Evolutionary conservation across 2,797 vertebrate genomes (phyloP).

Genomic region (Chelidonichthys spinosus): DNA sequence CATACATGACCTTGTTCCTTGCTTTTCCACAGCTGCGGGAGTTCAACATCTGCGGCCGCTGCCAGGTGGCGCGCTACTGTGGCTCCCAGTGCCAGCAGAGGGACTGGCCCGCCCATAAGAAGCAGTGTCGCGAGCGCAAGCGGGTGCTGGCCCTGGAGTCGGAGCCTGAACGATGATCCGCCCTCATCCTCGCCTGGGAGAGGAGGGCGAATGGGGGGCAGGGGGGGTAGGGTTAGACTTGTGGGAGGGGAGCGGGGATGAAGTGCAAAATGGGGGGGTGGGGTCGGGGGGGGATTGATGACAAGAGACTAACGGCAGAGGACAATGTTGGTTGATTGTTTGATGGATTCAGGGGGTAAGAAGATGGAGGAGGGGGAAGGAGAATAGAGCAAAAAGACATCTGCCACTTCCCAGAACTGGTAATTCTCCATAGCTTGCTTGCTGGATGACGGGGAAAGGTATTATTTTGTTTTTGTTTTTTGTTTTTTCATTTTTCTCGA

Average conservation of each 20-base stretch:
- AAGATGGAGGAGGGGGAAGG: conserved; percentile 50
- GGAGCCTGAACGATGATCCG: conserved; percentile 93
- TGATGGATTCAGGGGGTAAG: conserved; percentile 44
- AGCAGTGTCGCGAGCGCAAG: conserved; percentile 97
- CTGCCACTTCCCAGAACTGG: conserved; percentile 81
- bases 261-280: conserved; percentile 51
- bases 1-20: not conserved
- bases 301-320: conserved; percentile 69
- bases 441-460: conserved; percentile 72
- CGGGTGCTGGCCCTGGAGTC: conserved; percentile 92
- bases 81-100: conserved; percentile 99
- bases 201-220: conserved; percentile 39
- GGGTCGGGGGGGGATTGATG: conserved; percentile 42
- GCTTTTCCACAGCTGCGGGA: conserved; percentile 88
- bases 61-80: conserved; percentile 97
- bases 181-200: conserved; percentile 54
- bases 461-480: conserved; percentile 46
- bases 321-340: conserved; percentile 72
- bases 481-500: conserved; percentile 54
- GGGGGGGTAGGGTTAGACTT: conserved; percentile 55
- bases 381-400: conserved; percentile 70
- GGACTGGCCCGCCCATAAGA: conserved; percentile 99
- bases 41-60: conserved; percentile 98
- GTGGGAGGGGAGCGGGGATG: conserved; percentile 41
- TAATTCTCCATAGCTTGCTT: conserved; percentile 80